A percentile compares a stretch with the other conserved stretches of the same genome.
Conservation (phyloP, 2,797 vertebrate genomes). For the Hydrocynus forskahlii region DNA sequence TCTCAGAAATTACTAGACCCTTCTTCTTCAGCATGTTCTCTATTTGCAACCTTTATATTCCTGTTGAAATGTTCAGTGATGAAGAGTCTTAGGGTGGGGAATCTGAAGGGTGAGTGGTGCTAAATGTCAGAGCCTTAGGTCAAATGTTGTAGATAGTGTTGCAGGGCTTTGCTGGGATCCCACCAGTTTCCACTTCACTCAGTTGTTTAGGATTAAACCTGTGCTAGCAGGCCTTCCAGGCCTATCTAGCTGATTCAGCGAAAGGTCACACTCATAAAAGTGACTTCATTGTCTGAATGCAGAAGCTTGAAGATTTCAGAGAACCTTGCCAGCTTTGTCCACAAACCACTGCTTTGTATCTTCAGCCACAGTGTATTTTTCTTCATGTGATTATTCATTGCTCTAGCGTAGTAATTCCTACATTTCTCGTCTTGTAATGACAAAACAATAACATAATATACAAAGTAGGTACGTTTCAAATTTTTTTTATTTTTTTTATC, state of each 20-base stretch:
- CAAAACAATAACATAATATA: no score
- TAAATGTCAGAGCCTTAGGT: not conserved
- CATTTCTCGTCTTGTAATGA: no score
- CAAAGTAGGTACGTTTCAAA: no score
- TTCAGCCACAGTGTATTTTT: not conserved
- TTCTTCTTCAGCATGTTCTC: no score
- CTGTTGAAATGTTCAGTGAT: no score
- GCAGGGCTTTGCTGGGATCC: not conserved
- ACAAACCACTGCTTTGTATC: not conserved
- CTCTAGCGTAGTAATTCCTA: no score
- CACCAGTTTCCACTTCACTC: not conserved
- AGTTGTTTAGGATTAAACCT: not conserved
- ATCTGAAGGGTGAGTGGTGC: not conserved
- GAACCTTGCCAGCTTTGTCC: not conserved
- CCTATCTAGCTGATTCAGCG: not conserved
- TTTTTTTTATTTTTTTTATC: no score
- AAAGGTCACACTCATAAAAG: conserved; percentile 12
- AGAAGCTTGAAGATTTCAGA: not conserved
- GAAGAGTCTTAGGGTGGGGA: no score
- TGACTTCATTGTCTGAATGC: not conserved
- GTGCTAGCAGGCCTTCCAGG: not conserved
- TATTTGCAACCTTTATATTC: no score
- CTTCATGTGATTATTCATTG: not conserved
- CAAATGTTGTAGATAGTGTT: no score
- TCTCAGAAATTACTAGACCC: no score